Conservation (phyloP, 2,797 vertebrate species). For the Eremophila alpestris region DNA sequence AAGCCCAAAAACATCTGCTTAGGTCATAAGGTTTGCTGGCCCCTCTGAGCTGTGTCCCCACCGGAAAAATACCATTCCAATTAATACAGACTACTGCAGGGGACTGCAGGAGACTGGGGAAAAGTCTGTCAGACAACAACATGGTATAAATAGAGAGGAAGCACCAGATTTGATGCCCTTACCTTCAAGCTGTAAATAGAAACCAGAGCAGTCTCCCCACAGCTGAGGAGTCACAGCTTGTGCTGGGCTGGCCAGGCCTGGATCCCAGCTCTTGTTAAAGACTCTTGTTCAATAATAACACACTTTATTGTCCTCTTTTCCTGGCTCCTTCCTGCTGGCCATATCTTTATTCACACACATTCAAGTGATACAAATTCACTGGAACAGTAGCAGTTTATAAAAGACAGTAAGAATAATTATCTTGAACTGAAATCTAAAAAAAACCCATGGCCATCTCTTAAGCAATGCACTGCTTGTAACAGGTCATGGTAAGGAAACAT, state of each 20-base stretch:
- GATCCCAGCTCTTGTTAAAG: background rate
- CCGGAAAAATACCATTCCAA: background rate
- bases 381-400: constrained; percentile 30
- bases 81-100: background rate
- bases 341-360: constrained; percentile 31
- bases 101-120: background rate
- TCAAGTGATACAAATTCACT: constrained; percentile 24
- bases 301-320: background rate
- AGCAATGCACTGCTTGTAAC: background rate
- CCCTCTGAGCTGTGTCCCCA: background rate
- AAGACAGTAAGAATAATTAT: background rate
- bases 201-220: background rate
- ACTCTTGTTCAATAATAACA: background rate
- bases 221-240: background rate
- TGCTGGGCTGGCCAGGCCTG: background rate
- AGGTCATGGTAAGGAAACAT: background rate
- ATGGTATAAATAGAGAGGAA: background rate
- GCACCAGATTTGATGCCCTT: background rate
- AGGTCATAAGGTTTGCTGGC: constrained; percentile 33
- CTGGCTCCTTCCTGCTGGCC: background rate
- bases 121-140: background rate
- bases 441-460: background rate
- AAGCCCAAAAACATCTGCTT: constrained; percentile 43
- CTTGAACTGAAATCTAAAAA: constrained; percentile 16
- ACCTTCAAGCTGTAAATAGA: background rate